phyloP scores from a whole-genome alignment of 92 coral and sea anemone genomes.

The Bergia puertoricense region DNA sequence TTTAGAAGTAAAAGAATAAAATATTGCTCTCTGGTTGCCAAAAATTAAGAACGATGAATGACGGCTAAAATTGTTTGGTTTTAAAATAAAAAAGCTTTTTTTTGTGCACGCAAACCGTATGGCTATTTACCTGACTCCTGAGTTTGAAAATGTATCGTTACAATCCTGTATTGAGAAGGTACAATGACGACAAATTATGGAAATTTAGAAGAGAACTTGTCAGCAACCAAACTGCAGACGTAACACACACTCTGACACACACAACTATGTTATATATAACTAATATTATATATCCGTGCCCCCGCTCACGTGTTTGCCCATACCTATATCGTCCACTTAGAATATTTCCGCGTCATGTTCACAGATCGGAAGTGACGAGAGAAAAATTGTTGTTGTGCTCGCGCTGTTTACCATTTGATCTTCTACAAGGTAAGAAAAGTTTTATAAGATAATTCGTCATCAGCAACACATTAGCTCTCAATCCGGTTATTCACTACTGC shows the following conservation, averaged over 20 bases:
- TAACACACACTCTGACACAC: background rate
- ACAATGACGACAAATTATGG: background rate
- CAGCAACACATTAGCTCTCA: background rate
- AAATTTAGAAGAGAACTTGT: background rate
- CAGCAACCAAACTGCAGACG: background rate
- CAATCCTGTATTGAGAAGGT: background rate
- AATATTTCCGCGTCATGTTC: constrained; percentile 2
- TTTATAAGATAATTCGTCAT: no score
- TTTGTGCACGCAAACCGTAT: background rate
- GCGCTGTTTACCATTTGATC: background rate
- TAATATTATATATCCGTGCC: background rate
- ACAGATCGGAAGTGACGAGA: background rate
- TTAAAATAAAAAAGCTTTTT: background rate
- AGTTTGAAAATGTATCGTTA: background rate
- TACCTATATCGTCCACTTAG: background rate
- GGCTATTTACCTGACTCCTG: background rate
- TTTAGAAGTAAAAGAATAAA: no score
- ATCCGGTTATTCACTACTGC: background rate
- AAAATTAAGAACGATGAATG: no score
- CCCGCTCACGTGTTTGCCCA: background rate
- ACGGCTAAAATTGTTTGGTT: background rate
- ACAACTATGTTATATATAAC: no score
- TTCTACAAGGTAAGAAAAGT: background rate
- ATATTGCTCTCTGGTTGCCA: no score
- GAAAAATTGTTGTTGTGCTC: background rate